Percentiles rank a stretch among this genome's conserved stretches.
Evolutionary conservation across 2,888 invertebrate genomes (phyloP).

Genomic region (Caenorhabditis macrosperma): DNA sequence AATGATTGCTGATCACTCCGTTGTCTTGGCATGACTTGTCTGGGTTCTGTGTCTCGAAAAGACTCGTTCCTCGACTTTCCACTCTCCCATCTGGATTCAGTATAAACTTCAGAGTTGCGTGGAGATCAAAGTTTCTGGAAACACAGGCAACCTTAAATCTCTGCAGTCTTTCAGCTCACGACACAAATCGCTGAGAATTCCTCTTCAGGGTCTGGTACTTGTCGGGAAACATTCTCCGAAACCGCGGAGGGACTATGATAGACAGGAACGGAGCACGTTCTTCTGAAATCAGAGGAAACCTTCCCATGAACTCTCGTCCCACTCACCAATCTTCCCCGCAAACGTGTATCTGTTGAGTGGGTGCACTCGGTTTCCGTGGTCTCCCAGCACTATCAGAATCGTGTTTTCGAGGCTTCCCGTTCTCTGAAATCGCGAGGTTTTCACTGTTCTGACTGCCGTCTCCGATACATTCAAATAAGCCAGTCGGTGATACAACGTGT

Average conservation of each 20-base stretch:
- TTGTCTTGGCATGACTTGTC: conserved; percentile 59
- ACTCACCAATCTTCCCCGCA: conserved; percentile 64
- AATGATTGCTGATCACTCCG: conserved; percentile 60
- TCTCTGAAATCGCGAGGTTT: no score
- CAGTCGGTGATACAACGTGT: conserved; percentile 49
- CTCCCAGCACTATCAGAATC: conserved; percentile 66
- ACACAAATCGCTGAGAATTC: conserved; percentile 60
- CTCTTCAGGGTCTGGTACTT: conserved; percentile 33
- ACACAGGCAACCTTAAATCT: background rate
- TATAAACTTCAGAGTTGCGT: conserved; percentile 60
- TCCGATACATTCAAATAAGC: conserved; percentile 50
- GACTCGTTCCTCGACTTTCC: conserved; percentile 45
- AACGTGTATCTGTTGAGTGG: conserved; percentile 52
- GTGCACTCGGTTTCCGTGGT: conserved; percentile 68
- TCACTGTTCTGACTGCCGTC: no score
- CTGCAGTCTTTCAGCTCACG: conserved; percentile 33
- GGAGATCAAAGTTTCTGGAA: conserved; percentile 66
- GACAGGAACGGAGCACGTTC: conserved; percentile 64
- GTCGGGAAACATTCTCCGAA: conserved; percentile 44
- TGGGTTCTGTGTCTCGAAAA: conserved; percentile 54
- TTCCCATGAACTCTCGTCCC: background rate
- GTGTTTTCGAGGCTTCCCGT: conserved; percentile 61
- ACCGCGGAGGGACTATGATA: conserved; percentile 51
- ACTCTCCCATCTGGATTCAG: conserved; percentile 7
- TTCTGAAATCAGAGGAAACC: conserved; percentile 50